phyloP scores from a whole-genome alignment of 2,113 vertebrate species.

The Pachyramphus minor region DNA sequence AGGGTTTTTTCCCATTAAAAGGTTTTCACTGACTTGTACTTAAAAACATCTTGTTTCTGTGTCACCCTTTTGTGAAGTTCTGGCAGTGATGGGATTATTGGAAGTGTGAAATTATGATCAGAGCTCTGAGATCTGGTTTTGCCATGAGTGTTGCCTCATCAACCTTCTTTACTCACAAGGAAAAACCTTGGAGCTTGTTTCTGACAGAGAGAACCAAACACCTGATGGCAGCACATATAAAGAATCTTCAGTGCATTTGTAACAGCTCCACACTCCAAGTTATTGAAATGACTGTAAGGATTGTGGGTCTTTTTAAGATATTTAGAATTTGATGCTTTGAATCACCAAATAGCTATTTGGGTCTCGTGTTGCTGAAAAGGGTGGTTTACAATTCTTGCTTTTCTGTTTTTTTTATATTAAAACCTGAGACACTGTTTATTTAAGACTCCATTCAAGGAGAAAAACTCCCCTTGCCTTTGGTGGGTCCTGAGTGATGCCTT shows the following conservation, averaged over 20 bases:
- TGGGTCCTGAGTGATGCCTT: neutral
- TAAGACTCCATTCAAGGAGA: neutral
- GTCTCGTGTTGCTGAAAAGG: neutral
- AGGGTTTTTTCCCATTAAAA: neutral
- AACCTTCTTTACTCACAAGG: neutral
- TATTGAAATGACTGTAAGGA: fast-evolving
- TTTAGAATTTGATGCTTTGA: neutral
- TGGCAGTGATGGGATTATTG: neutral
- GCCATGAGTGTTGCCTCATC: neutral
- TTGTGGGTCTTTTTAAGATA: neutral
- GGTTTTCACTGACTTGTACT: neutral
- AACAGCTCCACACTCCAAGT: neutral
- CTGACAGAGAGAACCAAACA: neutral
- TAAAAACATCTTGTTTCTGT: fast-evolving
- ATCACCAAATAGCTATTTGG: neutral
- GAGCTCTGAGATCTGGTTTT: neutral
- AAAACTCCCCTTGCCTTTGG: fast-evolving
- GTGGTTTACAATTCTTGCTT: neutral
- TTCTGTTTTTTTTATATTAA: neutral
- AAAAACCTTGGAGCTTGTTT: neutral
- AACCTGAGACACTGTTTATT: neutral
- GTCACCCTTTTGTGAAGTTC: neutral
- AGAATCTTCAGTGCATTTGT: neutral
- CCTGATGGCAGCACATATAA: slow-evolving; percentile 45
- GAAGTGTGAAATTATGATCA: neutral